Conservation (phyloP, 2,113 vertebrate species). For the Rissa tridactyla region DNA sequence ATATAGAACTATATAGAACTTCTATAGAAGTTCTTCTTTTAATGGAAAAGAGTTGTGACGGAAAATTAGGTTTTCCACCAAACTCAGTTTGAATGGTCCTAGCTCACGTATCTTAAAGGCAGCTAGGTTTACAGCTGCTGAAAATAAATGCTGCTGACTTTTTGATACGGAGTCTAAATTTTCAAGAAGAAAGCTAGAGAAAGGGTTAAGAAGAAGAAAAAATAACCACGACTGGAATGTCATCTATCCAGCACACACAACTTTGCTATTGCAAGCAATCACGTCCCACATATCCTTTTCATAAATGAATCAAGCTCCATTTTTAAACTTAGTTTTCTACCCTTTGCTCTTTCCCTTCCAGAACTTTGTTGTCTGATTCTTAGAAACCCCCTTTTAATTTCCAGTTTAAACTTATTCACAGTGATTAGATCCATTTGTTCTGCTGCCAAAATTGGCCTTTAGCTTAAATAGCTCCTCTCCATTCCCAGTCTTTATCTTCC, state of each 20-base stretch:
- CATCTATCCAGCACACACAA: background rate
- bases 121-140: background rate
- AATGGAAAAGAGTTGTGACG: background rate
- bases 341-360: background rate
- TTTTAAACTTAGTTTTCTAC: background rate
- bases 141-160: background rate
- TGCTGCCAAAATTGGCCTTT: slow-evolving; percentile 30
- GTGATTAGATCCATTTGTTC: slow-evolving; percentile 47
- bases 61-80: background rate
- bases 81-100: background rate
- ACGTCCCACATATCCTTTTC: background rate
- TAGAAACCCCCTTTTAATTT: slow-evolving; percentile 47
- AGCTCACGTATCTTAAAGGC: background rate
- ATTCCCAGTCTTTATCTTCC: slow-evolving; percentile 10
- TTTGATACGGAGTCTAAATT: background rate
- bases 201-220: background rate
- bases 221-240: background rate
- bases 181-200: background rate
- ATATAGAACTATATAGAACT: too few species aligned
- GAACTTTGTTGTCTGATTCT: background rate
- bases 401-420: slow-evolving; percentile 13
- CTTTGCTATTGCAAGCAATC: background rate
- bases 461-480: slow-evolving; percentile 16
- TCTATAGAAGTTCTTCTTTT: background rate
- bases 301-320: background rate